These are phyloP conservation scores for Amphipoea lucens DNA, from an alignment of 2,888 invertebrate genomes.

Conservation along the genomic window DNA sequence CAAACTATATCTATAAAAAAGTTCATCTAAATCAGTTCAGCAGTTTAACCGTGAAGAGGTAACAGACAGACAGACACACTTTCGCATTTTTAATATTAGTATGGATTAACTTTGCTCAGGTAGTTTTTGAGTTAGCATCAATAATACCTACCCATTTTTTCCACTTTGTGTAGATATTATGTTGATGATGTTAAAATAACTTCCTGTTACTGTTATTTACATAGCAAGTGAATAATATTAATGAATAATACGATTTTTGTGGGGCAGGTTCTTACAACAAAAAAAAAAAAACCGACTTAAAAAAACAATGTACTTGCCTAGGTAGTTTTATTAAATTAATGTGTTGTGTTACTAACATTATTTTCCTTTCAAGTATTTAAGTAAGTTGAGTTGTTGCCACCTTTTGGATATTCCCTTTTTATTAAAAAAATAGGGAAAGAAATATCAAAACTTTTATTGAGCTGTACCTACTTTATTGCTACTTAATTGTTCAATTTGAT, in stretches of 20 bases:
- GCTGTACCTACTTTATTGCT: not conserved
- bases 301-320: not conserved
- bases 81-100: not conserved
- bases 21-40: no score
- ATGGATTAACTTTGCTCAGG: not conserved
- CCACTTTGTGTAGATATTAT: not conserved
- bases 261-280: not conserved
- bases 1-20: no score
- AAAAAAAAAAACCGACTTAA: not conserved
- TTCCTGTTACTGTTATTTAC: not conserved
- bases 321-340: not conserved
- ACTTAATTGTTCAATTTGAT: not conserved
- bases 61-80: no score
- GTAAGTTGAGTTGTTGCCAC: not conserved
- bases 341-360: conserved; percentile 9
- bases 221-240: not conserved
- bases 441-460: not conserved
- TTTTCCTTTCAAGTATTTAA: conserved; percentile 16
- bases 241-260: not conserved
- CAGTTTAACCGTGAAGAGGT: no score
- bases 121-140: not conserved
- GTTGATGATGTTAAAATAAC: not conserved
- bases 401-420: conserved; percentile 6
- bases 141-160: not conserved
- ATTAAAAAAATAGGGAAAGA: not conserved